Conservation (phyloP, 2,888 invertebrate species). For the Drymonia ruficornis region DNA sequence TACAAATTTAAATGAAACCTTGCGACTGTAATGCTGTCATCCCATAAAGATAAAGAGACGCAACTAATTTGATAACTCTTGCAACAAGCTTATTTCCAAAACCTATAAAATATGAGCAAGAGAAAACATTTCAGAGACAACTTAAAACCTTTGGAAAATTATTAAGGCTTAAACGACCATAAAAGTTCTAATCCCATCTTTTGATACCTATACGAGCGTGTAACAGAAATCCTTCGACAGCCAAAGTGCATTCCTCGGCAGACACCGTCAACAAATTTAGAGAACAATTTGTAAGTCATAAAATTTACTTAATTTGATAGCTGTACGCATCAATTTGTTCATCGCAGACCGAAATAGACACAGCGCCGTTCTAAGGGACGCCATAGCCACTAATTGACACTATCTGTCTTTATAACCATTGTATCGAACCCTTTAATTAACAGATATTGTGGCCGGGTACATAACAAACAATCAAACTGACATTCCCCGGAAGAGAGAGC, state of each 20-base stretch:
- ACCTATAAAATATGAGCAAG: not conserved
- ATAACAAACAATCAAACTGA: conserved; percentile 60
- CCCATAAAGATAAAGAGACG: no score
- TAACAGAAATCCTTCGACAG: conserved; percentile 6
- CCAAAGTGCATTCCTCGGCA: conserved; percentile 23
- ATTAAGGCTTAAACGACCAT: not conserved
- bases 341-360: conserved; percentile 53
- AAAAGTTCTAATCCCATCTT: not conserved
- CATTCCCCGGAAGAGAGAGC: conserved; percentile 40
- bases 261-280: conserved; percentile 36
- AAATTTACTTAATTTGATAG: conserved; percentile 57
- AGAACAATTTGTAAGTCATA: conserved; percentile 57
- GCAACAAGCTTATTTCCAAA: not conserved
- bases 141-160: not conserved
- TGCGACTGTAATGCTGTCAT: no score
- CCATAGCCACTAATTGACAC: conserved; percentile 66
- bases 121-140: conserved; percentile 1
- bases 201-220: not conserved
- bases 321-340: conserved; percentile 60
- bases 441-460: conserved; percentile 55
- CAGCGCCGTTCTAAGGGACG: conserved; percentile 44
- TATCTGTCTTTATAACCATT: conserved; percentile 67
- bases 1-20: not conserved
- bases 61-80: not conserved
- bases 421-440: conserved; percentile 70